Evolutionary conservation across 1,140 invertebrate genomes (phyloP), one percentile per base, ranked within the genome.

Genomic region (Ceratosolen solmsi): DNA sequence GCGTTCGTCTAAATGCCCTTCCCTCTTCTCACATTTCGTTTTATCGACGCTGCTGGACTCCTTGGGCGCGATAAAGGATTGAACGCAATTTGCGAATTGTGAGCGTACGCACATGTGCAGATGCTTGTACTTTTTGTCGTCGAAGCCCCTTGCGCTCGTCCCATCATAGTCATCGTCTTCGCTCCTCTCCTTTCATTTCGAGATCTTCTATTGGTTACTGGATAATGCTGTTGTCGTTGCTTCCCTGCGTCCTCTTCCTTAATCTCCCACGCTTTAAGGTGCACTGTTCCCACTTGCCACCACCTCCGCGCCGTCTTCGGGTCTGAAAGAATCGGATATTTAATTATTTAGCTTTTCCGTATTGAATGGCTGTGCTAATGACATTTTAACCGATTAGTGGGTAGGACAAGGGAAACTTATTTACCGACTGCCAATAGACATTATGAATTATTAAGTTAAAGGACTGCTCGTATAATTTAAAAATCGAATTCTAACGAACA

Each of bases 281-380:
- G 82, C 84, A 84, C 56, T 56, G 68, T 54, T 27, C 70, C 82
- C 84, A 80, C 68, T 82, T 87, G 80, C 85, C 82, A 82, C 84
- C 85, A 82, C 85, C 86, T 76, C 84, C 86, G 84, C 84, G 80
- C 68, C 76, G 83, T 83, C 84, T 86, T 84, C 87, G 88, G 86
- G 84, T 88, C 88, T 89, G 87, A 25, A 85, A 88, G 3, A n/a
- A 81, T 38, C 3, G 38, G n/a, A 36, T 49, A n/a, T 46, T n/a
- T n/a, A n/a, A n/a, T n/a, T n/a, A n/a, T n/a, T 46, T 46, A 46
- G 41, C 41, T 46, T 46, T 46, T 46, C 41, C 7, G 13, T 13
- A 46, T 46, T 46, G n/a, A n/a, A n/a, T n/a, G n/a, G n/a, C n/a
- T n/a, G n/a, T n/a, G n/a, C n/a, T n/a, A n/a, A n/a, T n/a, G n/a